phyloP scores from a whole-genome alignment of 2,797 vertebrate species.

The Saxicola maurus region DNA sequence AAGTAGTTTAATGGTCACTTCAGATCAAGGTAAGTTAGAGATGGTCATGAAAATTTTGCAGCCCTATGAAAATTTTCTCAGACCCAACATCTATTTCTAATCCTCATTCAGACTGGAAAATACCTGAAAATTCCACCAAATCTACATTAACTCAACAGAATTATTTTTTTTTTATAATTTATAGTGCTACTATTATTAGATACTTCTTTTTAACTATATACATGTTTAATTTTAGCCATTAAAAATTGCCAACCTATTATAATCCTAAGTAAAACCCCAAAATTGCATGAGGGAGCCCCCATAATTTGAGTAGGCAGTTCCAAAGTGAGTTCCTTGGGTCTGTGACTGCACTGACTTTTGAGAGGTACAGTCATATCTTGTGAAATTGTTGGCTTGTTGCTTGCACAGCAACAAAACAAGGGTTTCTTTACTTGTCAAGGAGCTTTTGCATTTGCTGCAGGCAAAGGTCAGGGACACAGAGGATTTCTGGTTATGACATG shows the following conservation, averaged over 20 bases:
- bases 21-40: not conserved
- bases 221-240: not conserved
- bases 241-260: not conserved
- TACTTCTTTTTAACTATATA: not conserved
- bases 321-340: not conserved
- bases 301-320: not conserved
- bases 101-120: not conserved
- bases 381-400: not conserved
- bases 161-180: not conserved
- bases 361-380: not conserved
- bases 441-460: not conserved
- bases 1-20: not conserved
- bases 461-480: not conserved
- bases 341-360: not conserved
- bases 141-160: not conserved
- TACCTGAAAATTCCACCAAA: not conserved
- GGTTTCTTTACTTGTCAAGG: not conserved
- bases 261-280: not conserved
- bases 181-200: not conserved
- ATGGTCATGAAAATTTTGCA: not conserved
- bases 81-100: not conserved
- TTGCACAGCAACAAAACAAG: not conserved
- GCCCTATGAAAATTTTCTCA: not conserved
- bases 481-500: not conserved
- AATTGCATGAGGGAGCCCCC: not conserved